phyloP scores from a whole-genome alignment of 37 sponge, comb jelly and placozoan species.

The Cliona cf. orientalis region DNA sequence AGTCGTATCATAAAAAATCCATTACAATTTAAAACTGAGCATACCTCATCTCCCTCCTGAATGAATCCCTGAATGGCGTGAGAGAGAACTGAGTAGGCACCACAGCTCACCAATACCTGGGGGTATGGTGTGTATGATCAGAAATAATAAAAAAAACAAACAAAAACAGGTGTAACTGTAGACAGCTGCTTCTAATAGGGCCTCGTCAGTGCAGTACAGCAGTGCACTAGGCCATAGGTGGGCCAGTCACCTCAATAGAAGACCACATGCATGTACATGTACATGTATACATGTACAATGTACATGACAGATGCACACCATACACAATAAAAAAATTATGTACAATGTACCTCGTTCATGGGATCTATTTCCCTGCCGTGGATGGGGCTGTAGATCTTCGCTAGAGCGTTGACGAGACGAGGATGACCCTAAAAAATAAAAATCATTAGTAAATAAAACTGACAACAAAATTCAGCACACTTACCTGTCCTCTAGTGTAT shows the following conservation, averaged over 20 bases:
- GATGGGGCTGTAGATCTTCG: conserved; percentile 73
- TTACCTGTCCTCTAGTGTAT: conserved; percentile 81
- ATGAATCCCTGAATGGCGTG: conserved; percentile 73
- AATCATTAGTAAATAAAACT: neutral
- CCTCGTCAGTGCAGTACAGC: no score
- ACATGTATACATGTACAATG: neutral
- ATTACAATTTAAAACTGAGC: no score
- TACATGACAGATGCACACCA: neutral
- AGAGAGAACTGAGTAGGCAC: conserved; percentile 87
- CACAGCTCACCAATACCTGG: conserved; percentile 75
- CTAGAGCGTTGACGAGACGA: conserved; percentile 86
- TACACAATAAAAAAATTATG: neutral
- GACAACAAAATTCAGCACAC: neutral
- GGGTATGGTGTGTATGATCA: neutral
- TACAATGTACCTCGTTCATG: conserved; percentile 72
- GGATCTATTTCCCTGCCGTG: conserved; percentile 80
- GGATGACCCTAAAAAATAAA: conserved; percentile 85
- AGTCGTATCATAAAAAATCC: no score
- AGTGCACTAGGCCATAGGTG: no score
- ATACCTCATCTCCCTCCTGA: conserved; percentile 96
- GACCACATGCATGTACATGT: neutral
- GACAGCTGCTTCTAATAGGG: no score
- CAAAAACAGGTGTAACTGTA: no score
- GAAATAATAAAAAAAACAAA: no score
- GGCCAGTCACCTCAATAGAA: no score